These are phyloP conservation scores for Engystomops pustulosus DNA, from an alignment of 2,113 vertebrate species.

Conservation along the genomic window DNA sequence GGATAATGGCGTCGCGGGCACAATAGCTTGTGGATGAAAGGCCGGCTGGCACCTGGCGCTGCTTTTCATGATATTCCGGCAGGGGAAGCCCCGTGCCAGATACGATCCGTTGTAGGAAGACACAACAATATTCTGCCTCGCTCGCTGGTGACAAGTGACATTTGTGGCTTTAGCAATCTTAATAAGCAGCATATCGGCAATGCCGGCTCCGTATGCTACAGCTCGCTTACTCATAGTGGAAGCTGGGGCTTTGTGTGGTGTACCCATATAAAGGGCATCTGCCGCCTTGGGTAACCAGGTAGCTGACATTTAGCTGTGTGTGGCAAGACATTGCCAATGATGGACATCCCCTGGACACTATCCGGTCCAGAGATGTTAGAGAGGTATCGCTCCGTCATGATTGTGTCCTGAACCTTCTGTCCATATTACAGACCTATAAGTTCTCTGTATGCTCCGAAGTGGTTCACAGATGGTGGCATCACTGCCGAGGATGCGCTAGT, in stretches of 20 bases:
- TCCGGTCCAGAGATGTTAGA: no score
- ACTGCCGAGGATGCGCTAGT: no score
- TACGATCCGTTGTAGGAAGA: background rate
- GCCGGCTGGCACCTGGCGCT: background rate
- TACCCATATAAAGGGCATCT: background rate
- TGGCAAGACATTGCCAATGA: background rate
- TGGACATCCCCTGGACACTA: no score
- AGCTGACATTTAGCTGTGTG: background rate
- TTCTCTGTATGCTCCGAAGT: no score
- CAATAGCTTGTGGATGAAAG: background rate
- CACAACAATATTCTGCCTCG: no score
- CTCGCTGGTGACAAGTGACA: background rate
- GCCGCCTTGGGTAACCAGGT: background rate
- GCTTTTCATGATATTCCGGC: conserved; percentile 10
- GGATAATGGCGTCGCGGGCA: conserved; percentile 18
- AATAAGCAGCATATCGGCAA: background rate
- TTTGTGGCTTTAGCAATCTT: background rate
- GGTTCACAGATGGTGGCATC: no score
- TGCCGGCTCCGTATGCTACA: background rate
- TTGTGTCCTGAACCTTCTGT: no score
- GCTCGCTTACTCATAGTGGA: background rate
- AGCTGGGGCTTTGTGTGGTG: background rate
- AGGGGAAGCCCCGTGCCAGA: conserved; percentile 11
- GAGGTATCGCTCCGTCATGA: no score
- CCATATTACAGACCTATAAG: no score